These are phyloP conservation scores for Trichechus manatus DNA, from an alignment of 2,113 vertebrate species.

Conservation along the genomic window DNA sequence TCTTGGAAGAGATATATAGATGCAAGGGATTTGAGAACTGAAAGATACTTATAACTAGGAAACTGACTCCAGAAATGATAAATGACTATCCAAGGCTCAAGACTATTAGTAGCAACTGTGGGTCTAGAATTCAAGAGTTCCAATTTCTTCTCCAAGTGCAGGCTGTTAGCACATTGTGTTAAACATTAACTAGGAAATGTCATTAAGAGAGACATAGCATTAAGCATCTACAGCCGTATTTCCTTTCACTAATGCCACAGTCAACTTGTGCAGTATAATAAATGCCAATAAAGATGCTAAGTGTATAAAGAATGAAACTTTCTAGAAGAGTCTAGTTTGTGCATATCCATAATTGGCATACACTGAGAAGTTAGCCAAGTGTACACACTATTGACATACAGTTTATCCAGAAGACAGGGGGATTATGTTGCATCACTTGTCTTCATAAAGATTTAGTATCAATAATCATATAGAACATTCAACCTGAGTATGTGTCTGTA, in stretches of 20 bases:
- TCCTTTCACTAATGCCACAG: background rate
- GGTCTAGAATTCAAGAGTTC: background rate
- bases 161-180: background rate
- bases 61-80: background rate
- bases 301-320: conserved; percentile 30
- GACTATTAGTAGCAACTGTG: background rate
- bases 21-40: background rate
- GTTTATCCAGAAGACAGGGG: conserved; percentile 49
- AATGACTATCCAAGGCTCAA: background rate
- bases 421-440: conserved; percentile 56
- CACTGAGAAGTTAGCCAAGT: background rate
- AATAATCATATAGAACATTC: conserved; percentile 32
- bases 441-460: conserved; percentile 54
- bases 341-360: background rate
- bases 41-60: background rate
- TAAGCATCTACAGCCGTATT: background rate
- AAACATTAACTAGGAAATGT: background rate
- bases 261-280: background rate
- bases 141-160: background rate
- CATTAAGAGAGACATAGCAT: background rate
- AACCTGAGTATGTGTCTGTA: conserved; percentile 45
- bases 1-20: background rate
- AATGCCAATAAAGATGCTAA: background rate
- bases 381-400: conserved; percentile 42
- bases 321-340: background rate